Percentiles rank a stretch among this genome's conserved stretches.
Conservation (phyloP, 2,113 vertebrate species). For the Dromaius novaehollandiae region DNA sequence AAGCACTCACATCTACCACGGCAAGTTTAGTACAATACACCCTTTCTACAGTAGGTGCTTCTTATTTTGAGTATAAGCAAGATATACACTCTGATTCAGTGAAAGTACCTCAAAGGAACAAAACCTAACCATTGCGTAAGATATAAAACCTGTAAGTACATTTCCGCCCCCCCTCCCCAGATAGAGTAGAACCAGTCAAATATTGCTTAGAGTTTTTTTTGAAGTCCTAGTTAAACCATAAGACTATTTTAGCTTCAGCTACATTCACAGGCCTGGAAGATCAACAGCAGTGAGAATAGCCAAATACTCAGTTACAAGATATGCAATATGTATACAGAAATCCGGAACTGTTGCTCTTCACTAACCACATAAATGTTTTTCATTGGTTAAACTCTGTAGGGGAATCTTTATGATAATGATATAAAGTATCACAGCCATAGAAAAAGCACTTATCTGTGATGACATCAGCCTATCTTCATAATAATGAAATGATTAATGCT, state of each 20-base stretch:
- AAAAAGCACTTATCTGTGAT: neutral
- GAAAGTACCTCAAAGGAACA: too few species aligned
- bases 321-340: neutral
- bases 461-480: neutral
- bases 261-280: neutral
- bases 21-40: rapidly evolving
- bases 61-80: neutral
- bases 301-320: neutral
- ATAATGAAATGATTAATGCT: neutral
- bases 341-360: neutral
- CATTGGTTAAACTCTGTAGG: neutral
- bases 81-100: neutral
- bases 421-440: neutral
- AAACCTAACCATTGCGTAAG: neutral
- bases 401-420: neutral
- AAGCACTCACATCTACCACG: neutral
- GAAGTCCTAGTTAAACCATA: neutral
- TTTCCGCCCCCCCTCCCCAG: rapidly evolving
- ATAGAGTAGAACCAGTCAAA: neutral
- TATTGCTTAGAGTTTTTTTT: neutral
- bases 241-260: neutral
- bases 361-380: neutral
- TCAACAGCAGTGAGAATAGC: neutral
- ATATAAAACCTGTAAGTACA: neutral
- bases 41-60: neutral